Base-by-base conservation (phyloP, 2,888 invertebrate genomes). In the Dendrolimus pini region DNA sequence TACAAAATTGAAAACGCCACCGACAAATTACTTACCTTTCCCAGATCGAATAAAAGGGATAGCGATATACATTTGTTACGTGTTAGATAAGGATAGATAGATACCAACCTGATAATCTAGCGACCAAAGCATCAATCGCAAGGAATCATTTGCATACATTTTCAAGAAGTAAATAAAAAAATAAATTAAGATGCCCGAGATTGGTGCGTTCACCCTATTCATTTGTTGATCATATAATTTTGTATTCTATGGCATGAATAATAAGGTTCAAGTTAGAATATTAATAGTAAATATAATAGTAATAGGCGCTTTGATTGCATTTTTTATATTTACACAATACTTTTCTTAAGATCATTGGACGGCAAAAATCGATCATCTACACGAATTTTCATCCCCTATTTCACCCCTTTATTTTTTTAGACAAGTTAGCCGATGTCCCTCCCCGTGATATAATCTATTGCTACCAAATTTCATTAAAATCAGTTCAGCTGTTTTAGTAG, bases 11-110 rank as follows among this genome's bases (percentile, higher is more conserved):
- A 80, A 78, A 67, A 65, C 64, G 65, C 62, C 61, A 61, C 68
- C 65, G 64, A 69, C 72, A 76, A 79, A 80, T 78, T 78, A 74
- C 74, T 70, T 71, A 67, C 67, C 71, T 71, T 71, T 68, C 67
- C 62, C 56, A 13, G 47, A 14, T 30, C 41, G 60, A 59, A 59
- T 60, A 59, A 62, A 65, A 65, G 64, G 66, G 57, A 62, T 53
- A 56, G 30, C 62, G 59, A 66, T 59, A 61, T 13, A 18, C 41
- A 55, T 55, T 30, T 59, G 57, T 56, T 55, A 18, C 54, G 60
- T 56, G 13, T 18, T 54, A 59, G 63, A 70, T 58, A 58, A 63
- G 62, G 66, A 64, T 41, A 41, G 47, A 63, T 55, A 63, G 47
- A 58, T 54, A 60, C 30, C 55, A 58, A 68, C 60, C 68, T 71